Evolutionary conservation across 2,888 invertebrate genomes (phyloP).

Genomic region (Drosophila neonasuta): DNA sequence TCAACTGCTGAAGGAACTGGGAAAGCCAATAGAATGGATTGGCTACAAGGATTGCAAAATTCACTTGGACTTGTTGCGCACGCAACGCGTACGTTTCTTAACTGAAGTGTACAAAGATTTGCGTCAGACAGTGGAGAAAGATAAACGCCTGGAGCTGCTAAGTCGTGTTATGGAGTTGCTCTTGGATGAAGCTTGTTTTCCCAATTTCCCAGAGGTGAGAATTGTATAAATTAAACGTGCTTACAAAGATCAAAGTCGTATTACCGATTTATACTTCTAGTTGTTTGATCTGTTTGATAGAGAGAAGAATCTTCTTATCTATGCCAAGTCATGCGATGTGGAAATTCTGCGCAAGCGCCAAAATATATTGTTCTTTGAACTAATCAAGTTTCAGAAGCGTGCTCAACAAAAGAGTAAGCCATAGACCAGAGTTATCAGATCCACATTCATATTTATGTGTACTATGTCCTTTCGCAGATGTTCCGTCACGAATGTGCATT

Average conservation of each 20-base stretch:
- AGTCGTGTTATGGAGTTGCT: conserved; percentile 86
- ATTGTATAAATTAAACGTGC: background rate
- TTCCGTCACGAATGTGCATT: conserved; percentile 83
- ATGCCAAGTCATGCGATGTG: conserved; percentile 79
- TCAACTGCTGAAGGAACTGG: conserved; percentile 86
- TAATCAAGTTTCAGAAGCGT: conserved; percentile 79
- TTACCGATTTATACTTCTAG: conserved; percentile 35
- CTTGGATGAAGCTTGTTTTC: conserved; percentile 75
- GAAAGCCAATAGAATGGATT: conserved; percentile 89
- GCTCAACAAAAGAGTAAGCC: conserved; percentile 61
- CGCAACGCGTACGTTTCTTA: conserved; percentile 89
- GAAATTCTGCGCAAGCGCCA: conserved; percentile 79
- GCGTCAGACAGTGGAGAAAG: conserved; percentile 84
- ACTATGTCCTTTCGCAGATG: conserved; percentile 51
- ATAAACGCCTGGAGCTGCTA: conserved; percentile 88
- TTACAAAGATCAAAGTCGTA: background rate
- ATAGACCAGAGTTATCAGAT: background rate
- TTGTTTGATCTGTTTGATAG: conserved; percentile 80
- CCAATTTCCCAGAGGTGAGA: conserved; percentile 74
- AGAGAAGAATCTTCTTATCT: conserved; percentile 79
- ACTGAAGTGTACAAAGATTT: conserved; percentile 88
- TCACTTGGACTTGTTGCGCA: conserved; percentile 91
- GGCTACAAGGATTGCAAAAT: conserved; percentile 87
- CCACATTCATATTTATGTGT: background rate
- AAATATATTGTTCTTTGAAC: conserved; percentile 77